Evolutionary conservation across 2,797 vertebrate genomes (phyloP), one percentile per base, ranked within the genome.

Genomic region (Anableps anableps): DNA sequence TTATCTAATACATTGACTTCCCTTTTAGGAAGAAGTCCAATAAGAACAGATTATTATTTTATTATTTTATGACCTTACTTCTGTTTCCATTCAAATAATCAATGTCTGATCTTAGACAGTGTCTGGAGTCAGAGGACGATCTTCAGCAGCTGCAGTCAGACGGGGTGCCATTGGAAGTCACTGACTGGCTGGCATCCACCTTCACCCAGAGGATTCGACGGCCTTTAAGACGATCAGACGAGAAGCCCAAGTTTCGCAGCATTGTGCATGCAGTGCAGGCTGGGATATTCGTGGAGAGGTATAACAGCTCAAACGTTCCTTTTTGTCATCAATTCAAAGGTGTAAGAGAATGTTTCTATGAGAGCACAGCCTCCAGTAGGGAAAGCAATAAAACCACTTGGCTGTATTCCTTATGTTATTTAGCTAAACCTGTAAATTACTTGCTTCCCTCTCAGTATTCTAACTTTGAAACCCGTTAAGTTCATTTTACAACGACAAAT

Each of bases 201-300:
- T 98, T 98, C 91, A 98, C 97, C 3, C 97, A 97, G 87, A 97
- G 96, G 88, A 94, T 95, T 0, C 93, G 96, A 1, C 94, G 94
- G 75, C 95, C 96, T 2, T 93, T 92, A 0, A 95, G 97, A 0
- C 94, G 97, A 0, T 93, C 97, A 0, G 97, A 98, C 51, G 97
- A 99, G 85, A 99, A 99, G 72, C 97, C 97, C 55, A 98, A 97
- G 85, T 99, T 99, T 81, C 97, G 98, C 77, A 98, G 97, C 95
- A 98, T 98, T 0, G 98, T 99, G 26, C 97, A 98, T 0, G 98
- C 97, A 0, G 98, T 98, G 76, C 97, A 99, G 92, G 97, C 97
- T 0, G 98, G 98, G 2, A 99, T 99, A 93, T 99, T 99, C 53
- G 97, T 99, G 81, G 97, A 99, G 84, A 96, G 97, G 97, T 98